phyloP scores from a whole-genome alignment of 2,888 invertebrate genomes.

The Nomada lathburiana region DNA sequence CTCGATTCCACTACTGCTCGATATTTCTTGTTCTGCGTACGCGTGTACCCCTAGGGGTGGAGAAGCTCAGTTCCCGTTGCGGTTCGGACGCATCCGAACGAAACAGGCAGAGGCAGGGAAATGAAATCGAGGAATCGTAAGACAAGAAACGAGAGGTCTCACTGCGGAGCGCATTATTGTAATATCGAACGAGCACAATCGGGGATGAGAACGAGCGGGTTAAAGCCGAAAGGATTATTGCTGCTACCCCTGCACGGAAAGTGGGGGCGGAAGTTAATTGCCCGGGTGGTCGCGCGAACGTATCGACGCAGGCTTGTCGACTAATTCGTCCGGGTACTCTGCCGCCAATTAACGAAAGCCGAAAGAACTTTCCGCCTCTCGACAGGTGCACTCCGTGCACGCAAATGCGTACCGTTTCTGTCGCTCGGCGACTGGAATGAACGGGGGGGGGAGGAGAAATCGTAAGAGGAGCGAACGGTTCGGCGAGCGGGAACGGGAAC shows the following conservation, averaged over 20 bases:
- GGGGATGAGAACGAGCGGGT: neutral
- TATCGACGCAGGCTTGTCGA: slow-evolving; percentile 40
- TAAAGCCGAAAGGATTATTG: slow-evolving; percentile 15
- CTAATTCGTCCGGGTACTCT: slow-evolving; percentile 58
- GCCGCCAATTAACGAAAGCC: slow-evolving; percentile 64
- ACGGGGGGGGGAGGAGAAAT: neutral
- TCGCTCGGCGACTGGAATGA: neutral
- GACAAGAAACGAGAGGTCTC: neutral
- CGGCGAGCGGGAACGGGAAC: too few species aligned
- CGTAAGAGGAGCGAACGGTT: neutral
- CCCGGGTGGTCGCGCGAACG: slow-evolving; percentile 30
- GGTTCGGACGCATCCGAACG: neutral
- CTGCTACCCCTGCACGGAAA: neutral
- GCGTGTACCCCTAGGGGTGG: neutral
- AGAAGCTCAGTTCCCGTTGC: slow-evolving; percentile 16
- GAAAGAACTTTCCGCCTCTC: slow-evolving; percentile 48
- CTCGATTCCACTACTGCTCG: neutral
- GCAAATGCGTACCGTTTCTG: neutral
- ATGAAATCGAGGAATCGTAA: neutral
- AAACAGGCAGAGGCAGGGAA: neutral
- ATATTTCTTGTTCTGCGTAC: neutral
- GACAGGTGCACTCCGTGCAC: slow-evolving; percentile 19
- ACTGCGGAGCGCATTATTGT: neutral
- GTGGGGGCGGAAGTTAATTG: slow-evolving; percentile 15
- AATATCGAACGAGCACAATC: slow-evolving; percentile 28